phyloP scores from a whole-genome alignment of 2,888 invertebrate genomes.

The Cylindroiulus punctatus region DNA sequence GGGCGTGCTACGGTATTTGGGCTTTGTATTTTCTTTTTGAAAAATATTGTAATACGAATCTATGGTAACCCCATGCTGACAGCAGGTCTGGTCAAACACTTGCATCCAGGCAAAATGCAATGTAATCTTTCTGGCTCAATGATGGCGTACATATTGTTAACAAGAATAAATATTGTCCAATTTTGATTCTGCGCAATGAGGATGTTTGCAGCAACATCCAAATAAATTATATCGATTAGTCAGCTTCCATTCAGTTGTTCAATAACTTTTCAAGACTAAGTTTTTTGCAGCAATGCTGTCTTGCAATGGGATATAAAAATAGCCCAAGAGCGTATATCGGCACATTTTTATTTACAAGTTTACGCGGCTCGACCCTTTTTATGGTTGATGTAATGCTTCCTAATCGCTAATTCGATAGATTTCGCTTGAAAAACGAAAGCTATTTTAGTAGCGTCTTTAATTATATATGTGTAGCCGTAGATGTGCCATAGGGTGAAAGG shows the following conservation, averaged over 20 bases:
- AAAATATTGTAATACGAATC: no score
- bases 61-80: no score
- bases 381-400: conserved; percentile 8
- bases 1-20: no score
- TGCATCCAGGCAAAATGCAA: no score
- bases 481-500: background rate
- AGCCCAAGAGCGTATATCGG: background rate
- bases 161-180: no score
- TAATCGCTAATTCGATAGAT: conserved; percentile 23
- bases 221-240: background rate
- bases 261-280: background rate
- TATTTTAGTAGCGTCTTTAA: conserved; percentile 19
- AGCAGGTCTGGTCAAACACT: no score
- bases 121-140: no score
- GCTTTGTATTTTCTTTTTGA: no score
- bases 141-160: no score
- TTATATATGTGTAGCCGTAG: conserved; percentile 1
- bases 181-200: no score
- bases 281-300: background rate
- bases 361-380: background rate
- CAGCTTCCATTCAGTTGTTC: background rate
- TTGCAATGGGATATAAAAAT: background rate
- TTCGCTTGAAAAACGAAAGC: background rate
- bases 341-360: background rate
- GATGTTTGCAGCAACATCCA: background rate